Base-by-base conservation (phyloP, 2,113 vertebrate genomes). In the Leucosticte australis region DNA sequence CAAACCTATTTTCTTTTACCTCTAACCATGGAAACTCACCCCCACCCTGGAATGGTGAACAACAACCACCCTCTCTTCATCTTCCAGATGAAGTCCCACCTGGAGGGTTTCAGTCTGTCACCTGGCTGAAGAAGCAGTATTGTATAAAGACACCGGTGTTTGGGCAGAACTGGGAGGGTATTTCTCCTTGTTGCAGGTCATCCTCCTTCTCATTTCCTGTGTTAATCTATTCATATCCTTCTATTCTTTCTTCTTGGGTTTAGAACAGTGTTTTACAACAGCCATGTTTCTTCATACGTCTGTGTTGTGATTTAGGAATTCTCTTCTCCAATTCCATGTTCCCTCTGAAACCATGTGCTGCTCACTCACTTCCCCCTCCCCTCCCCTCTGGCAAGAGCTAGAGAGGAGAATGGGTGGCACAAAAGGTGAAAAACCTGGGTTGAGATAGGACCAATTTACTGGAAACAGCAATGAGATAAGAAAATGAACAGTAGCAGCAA, bases 91-190 rank as follows among this genome's bases (percentile, higher is more conserved):
- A 87, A 44, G 37, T n/a, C 6, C 22, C 26, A 31, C 22, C 15
- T 27, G 26, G 16, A 41, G 26, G 8, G 21, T 82, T 62, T 74
- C 46, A 37, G 13, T 37, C 22, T 69, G n/a, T 12, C 30, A 62
- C 20, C 18, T 37, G 24, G 4, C 4, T 52, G 27, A 87, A 69
- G 64, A 53, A 49, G 19, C 27, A 53, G 18, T 12, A 17, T 30
- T 4, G 1, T 14, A 19, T 13, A 39, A 22, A 84, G 33, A 59
- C 6, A 30, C 3, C 0, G 0, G 5, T 35, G 11, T 52, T 52
- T 57, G 27, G n/a, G 46, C 14, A 82, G 83, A 57, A 55, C 22
- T 31, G 11, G 10, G 16, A 60, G 4, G 2, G 2, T 5, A 30
- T 52, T 78, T 31, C 18, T 92, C 27, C 11, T 10, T 71, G 5